These are phyloP conservation scores for Lysiphlebus fabarum DNA, from an alignment of 1,140 invertebrate genomes.

Conservation along the genomic window DNA sequence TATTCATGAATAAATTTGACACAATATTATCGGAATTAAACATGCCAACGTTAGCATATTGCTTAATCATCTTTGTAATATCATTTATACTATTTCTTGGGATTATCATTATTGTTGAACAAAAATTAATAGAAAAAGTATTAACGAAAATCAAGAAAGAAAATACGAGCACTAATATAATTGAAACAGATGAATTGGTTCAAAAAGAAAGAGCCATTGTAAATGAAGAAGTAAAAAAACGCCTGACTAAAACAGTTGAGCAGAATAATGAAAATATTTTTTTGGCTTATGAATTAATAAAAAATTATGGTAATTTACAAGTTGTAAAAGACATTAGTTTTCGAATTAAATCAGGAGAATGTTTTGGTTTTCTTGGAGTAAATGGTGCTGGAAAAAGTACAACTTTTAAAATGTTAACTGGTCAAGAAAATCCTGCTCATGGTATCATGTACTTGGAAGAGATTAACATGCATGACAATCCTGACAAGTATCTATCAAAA, in stretches of 20 bases:
- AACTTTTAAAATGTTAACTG: constrained; percentile 81
- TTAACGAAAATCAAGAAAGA: constrained; percentile 30
- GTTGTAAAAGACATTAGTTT: constrained; percentile 72
- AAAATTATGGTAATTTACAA: constrained; percentile 60
- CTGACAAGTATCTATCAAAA: constrained; percentile 50
- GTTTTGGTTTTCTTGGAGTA: constrained; percentile 79
- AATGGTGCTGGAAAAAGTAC: constrained; percentile 89
- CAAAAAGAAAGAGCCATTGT: constrained; percentile 43
- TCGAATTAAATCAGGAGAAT: constrained; percentile 71
- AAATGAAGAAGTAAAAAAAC: constrained; percentile 39
- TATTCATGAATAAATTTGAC: too few relatives aligned
- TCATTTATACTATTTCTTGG: constrained; percentile 44
- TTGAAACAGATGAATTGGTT: constrained; percentile 43
- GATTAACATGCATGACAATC: constrained; percentile 22
- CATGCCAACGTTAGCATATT: constrained; percentile 29
- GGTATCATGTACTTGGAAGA: constrained; percentile 43
- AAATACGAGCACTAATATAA: constrained; percentile 17
- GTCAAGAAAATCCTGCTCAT: constrained; percentile 60
- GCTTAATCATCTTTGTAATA: constrained; percentile 34
- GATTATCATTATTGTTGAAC: constrained; percentile 41
- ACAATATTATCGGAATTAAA: too few relatives aligned
- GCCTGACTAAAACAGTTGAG: neutral
- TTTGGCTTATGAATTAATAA: constrained; percentile 59
- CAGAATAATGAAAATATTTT: constrained; percentile 37
- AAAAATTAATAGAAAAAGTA: constrained; percentile 35